Evolutionary conservation across 2,113 vertebrate genomes (phyloP), one percentile per base, ranked within the genome.

Genomic region (Gasterosteus aculeatus): DNA sequence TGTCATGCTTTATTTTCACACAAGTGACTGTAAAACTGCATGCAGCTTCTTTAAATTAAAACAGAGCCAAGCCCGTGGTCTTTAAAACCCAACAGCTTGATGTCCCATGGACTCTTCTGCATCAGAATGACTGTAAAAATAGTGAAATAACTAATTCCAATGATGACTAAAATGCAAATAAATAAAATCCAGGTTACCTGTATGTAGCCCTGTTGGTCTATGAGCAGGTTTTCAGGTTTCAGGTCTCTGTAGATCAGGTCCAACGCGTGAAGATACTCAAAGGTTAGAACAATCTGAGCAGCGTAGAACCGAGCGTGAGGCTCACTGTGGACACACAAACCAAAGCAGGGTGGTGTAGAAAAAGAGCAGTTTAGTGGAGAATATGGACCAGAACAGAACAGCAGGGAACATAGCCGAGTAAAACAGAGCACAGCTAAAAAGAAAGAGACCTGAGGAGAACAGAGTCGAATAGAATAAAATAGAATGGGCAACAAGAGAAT

Each of bases 191-290:
- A 46, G 26, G 42, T 64, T 64, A 90, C 88, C 89, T 92, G 91
- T 74, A 91, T 93, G 86, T 92, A 90, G 46, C 91, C 89, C 84
- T 92, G 89, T 71, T 91, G 89, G 75, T 91, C 89, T 82, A 92
- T 91, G 77, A 89, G 82, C 72, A 88, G 66, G 75, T 88, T 93
- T 78, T 93, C 92, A 65, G 92, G 92, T 80, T 93, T 93, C 80
- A 93, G 86, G 90, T 93, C 92, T 88, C 92, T 93, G 89, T 93
- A 93, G 85, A 93, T 93, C 87, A 93, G 87, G 86, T 93, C 92
- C 89, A 93, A 83, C 81, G 92, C 90, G 16, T 93, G 92, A 77
- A 93, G 88, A 77, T 93, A 93, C 84, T 93, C 92, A 58, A 93
- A 93, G 62, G 92, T 93, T 85, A 93, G 84, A 66, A 93, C 92